Percentiles rank a stretch among this genome's conserved stretches.
Conservation (phyloP, 2,888 invertebrate species). For the Antheraea assamensis region DNA sequence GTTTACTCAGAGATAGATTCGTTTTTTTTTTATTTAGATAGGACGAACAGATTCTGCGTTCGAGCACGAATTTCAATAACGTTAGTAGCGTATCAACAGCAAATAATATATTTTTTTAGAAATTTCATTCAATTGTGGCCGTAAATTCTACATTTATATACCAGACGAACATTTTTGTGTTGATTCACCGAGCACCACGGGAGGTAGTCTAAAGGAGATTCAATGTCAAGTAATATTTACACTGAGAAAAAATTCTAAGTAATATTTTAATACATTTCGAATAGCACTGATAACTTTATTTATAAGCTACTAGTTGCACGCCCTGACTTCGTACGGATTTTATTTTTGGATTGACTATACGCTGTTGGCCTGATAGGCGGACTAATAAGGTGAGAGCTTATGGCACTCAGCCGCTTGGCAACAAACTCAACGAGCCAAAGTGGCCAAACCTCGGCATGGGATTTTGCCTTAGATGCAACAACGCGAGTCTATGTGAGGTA, state of each 20-base stretch:
- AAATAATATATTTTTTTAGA: neutral
- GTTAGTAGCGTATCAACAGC: neutral
- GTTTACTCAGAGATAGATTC: neutral
- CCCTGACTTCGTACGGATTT: no score
- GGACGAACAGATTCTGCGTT: neutral
- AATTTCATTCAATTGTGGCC: neutral
- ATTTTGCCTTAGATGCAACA: no score
- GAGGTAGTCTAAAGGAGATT: neutral
- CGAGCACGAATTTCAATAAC: neutral
- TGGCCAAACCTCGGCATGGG: no score
- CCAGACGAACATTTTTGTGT: neutral
- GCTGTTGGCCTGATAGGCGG: no score
- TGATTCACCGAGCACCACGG: neutral
- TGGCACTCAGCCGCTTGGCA: no score
- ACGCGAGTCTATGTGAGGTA: no score
- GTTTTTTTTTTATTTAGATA: constrained; percentile 5
- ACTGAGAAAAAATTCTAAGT: neutral
- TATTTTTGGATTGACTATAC: no score
- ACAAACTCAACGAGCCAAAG: no score
- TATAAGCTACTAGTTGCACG: no score
- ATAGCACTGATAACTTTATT: neutral
- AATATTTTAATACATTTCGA: neutral
- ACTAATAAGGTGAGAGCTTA: no score
- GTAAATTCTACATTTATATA: neutral
- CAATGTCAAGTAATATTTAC: neutral